Evolutionary conservation across 2,113 vertebrate species (phyloP), one percentile per base, ranked within the genome.

Genomic region (Eulacestoma nigropectus): DNA sequence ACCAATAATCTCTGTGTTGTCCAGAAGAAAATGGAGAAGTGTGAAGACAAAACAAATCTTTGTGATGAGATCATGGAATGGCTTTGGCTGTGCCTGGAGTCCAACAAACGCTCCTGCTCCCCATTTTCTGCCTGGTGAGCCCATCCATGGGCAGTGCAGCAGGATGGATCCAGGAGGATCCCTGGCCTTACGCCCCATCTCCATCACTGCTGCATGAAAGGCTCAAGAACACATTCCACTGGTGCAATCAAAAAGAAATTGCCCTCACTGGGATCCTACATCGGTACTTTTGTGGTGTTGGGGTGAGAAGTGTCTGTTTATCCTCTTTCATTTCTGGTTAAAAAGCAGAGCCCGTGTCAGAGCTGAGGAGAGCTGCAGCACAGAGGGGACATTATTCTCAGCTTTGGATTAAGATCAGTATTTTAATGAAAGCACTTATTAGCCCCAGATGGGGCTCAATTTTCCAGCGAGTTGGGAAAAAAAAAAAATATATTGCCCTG

Each of bases 361-460:
- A 96, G 88, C 94, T 46, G 72, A 89, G 88, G 84, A 52, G 89
- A 96, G 83, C 89, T 84, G 53, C 70, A 73, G 91, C 86, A 98
- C 97, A 98, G 96, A 98, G 94, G 76, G 81, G 83, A 96, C 96
- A 97, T 98, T 98, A 97, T 98, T 97, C 75, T 42, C 94, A 75
- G 87, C 41, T 81, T 95, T 97, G 97, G 98, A 96, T 80, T 94
- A 96, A 95, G 85, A 94, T 96, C 97, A 95, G 95, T 72, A 85
- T 97, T 95, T 95, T 97, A 94, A 97, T 98, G 98, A 98, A 97
- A 96, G 96, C 96, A 95, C 97, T 98, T 96, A 97, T 97, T 96
- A 97, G 97, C 96, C 96, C 97, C 98, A 98, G 97, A 97, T 98
- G 97, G 97, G 88, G 68, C 92, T 97, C 97, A 94, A 93, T 96